Conservation (phyloP, 2,797 vertebrate species). For the Phataginus tricuspis region DNA sequence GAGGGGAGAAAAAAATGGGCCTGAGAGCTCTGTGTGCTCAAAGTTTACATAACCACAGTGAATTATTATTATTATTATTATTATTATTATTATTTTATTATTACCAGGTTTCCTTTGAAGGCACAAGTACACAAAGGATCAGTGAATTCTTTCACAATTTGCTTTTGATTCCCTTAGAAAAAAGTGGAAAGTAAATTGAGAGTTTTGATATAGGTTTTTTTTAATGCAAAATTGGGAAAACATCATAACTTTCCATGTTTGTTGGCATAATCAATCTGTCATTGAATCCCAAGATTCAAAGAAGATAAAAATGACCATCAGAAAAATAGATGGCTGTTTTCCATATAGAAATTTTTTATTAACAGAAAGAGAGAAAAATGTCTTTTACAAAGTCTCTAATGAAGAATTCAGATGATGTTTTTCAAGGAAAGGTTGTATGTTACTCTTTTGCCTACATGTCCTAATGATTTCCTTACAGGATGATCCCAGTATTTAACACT, state of each 20-base stretch:
- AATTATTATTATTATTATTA: neutral
- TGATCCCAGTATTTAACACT: neutral
- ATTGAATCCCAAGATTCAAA: slow-evolving; percentile 43
- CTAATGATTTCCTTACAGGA: neutral
- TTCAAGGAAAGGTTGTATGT: neutral
- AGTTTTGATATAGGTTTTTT: neutral
- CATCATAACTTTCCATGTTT: neutral
- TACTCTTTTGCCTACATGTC: neutral
- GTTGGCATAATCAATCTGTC: neutral
- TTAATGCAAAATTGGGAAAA: slow-evolving; percentile 13
- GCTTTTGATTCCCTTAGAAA: neutral
- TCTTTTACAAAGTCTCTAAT: neutral
- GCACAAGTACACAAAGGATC: neutral
- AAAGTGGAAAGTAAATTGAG: neutral
- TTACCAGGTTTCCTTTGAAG: neutral
- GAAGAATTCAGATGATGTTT: slow-evolving; percentile 31
- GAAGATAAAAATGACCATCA: neutral
- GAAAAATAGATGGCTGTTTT: neutral
- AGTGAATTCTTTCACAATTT: neutral
- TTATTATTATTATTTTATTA: neutral
- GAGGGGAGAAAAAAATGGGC: neutral
- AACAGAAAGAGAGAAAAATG: neutral
- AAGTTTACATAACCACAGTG: neutral
- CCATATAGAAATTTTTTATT: neutral
- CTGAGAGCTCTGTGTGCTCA: neutral